Evolutionary conservation across 2,888 invertebrate species (phyloP).

Genomic region (Dryobota labecula): DNA sequence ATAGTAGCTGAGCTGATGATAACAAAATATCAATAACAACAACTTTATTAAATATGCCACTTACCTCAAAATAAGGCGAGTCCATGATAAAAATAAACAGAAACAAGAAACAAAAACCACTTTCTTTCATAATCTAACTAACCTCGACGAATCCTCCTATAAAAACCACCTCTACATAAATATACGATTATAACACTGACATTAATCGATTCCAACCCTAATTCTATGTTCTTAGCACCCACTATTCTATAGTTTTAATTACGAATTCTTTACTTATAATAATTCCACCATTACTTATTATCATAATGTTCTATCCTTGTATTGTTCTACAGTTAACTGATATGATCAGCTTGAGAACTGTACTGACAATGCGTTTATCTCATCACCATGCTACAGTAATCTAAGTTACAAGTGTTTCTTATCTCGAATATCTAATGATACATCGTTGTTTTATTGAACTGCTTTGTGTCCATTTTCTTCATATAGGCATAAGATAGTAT

Average conservation of each 20-base stretch:
- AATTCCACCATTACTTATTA: background rate
- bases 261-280: background rate
- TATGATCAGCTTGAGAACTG: slow-evolving; percentile 28
- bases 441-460: slow-evolving; percentile 32
- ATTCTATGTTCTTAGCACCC: no score
- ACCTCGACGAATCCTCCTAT: background rate
- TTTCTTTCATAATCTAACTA: background rate
- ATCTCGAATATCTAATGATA: slow-evolving; percentile 36
- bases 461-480: background rate
- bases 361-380: slow-evolving; percentile 48
- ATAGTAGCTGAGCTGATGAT: no score
- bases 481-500: no score
- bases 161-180: background rate
- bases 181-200: no score
- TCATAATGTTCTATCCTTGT: slow-evolving; percentile 9
- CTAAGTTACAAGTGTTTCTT: slow-evolving; percentile 42
- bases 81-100: slow-evolving; percentile 24
- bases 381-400: slow-evolving; percentile 40
- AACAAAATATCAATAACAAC: no score
- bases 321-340: slow-evolving; percentile 27
- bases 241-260: background rate
- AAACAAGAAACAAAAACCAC: background rate
- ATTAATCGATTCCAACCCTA: no score
- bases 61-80: slow-evolving; percentile 25
- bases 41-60: background rate